phyloP scores from a whole-genome alignment of 37 sponge, comb jelly and placozoan species.

The Cliona cf. orientalis region DNA sequence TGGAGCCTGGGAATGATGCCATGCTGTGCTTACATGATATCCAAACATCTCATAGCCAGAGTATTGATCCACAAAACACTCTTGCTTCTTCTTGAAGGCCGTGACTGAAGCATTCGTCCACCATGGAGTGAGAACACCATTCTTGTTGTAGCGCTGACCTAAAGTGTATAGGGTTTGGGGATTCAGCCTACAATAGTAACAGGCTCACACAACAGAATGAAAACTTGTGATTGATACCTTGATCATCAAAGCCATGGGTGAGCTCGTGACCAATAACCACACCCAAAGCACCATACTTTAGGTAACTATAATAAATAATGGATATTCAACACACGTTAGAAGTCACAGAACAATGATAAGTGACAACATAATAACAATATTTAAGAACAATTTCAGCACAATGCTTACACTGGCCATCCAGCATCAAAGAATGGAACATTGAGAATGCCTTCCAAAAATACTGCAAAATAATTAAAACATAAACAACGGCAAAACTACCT shows the following conservation, averaged over 20 bases:
- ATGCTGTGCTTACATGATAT: conserved; percentile 45
- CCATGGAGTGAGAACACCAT: conserved; percentile 79
- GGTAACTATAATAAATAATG: conserved; percentile 37
- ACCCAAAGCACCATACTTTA: conserved; percentile 81
- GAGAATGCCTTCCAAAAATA: conserved; percentile 77
- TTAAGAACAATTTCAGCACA: background rate
- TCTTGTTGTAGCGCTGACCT: conserved; percentile 81
- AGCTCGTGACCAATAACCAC: conserved; percentile 88
- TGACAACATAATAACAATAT: background rate
- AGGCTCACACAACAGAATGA: background rate
- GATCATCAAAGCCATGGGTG: conserved; percentile 90
- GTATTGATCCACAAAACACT: conserved; percentile 83
- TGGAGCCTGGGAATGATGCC: no score
- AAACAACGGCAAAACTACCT: no score
- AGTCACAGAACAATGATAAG: background rate
- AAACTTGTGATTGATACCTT: conserved; percentile 52
- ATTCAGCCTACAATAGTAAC: background rate
- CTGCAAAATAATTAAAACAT: conserved; percentile 6
- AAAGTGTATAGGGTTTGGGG: background rate
- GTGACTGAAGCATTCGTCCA: conserved; percentile 69
- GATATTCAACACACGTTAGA: background rate
- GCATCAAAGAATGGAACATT: conserved; percentile 69
- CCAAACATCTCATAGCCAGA: conserved; percentile 61
- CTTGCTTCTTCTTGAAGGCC: conserved; percentile 53
- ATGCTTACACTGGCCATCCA: conserved; percentile 67